Conservation (phyloP, 2,888 invertebrate species). For the Conistra vaccinii region DNA sequence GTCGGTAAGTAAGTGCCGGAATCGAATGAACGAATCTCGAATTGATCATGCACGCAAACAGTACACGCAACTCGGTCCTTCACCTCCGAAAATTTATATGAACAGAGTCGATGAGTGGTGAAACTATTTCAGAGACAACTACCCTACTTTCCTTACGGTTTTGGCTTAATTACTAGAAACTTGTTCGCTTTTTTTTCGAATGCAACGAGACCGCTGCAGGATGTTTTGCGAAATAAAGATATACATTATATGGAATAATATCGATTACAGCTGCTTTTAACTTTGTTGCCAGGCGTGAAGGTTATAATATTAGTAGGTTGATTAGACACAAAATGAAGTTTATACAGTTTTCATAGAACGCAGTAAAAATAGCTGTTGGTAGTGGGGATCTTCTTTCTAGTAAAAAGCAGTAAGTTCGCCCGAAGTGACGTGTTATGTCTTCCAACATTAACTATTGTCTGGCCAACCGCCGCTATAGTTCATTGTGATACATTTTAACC, state of each 20-base stretch:
- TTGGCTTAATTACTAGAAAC: conserved; percentile 73
- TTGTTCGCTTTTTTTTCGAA: conserved; percentile 64
- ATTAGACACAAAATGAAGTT: not conserved
- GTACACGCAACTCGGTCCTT: conserved; percentile 82
- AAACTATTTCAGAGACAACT: conserved; percentile 74
- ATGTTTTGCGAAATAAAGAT: conserved; percentile 55
- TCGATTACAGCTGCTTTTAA: conserved; percentile 3
- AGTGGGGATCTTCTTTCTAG: conserved; percentile 2
- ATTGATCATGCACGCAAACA: conserved; percentile 80
- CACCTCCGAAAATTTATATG: conserved; percentile 75
- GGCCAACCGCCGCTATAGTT: conserved; percentile 1
- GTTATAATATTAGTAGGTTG: conserved; percentile 7
- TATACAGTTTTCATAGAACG: not conserved
- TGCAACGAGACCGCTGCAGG: conserved; percentile 44
- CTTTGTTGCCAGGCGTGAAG: conserved; percentile 11
- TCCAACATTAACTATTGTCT: conserved; percentile 18
- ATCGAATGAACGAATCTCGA: conserved; percentile 83
- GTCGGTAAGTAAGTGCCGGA: conserved; percentile 81
- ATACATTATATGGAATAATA: conserved; percentile 21
- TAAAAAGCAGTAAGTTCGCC: not conserved
- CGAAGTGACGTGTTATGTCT: conserved; percentile 5
- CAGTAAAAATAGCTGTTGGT: not conserved
- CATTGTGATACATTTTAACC: conserved; percentile 48
- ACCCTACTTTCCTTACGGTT: conserved; percentile 73
- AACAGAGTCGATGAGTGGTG: conserved; percentile 70